These are phyloP conservation scores for Leptocoma aspasia DNA, from an alignment of 2,113 vertebrate species.

Conservation along the genomic window DNA sequence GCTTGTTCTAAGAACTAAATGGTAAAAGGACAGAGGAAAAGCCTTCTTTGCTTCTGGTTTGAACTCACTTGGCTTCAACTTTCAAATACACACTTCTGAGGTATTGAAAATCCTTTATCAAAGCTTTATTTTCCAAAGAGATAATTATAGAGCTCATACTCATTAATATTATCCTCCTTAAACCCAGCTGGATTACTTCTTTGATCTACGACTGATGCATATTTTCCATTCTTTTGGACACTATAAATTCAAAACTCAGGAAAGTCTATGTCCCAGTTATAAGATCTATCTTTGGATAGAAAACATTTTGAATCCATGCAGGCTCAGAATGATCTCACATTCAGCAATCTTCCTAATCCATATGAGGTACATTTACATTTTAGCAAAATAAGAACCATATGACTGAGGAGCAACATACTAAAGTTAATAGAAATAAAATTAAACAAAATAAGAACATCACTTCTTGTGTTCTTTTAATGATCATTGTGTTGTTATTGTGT, in stretches of 20 bases:
- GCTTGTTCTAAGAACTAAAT: neutral
- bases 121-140: slow-evolving; percentile 1
- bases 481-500: neutral
- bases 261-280: neutral
- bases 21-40: neutral
- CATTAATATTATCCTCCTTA: slow-evolving; percentile 11
- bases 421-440: neutral
- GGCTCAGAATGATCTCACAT: neutral
- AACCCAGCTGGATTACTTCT: slow-evolving; percentile 1
- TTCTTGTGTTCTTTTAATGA: neutral
- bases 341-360: neutral
- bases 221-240: neutral
- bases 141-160: slow-evolving; percentile 18
- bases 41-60: neutral
- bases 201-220: neutral
- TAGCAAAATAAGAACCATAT: neutral
- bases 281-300: neutral
- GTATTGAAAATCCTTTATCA: slow-evolving; percentile 3
- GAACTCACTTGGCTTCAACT: neutral
- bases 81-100: slow-evolving; percentile 6
- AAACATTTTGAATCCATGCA: neutral
- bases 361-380: neutral
- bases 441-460: neutral
- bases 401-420: neutral
- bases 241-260: neutral